Percentiles rank a stretch among this genome's conserved stretches.
Evolutionary conservation across 2,113 vertebrate species (phyloP).

Genomic region (Mellivora capensis): DNA sequence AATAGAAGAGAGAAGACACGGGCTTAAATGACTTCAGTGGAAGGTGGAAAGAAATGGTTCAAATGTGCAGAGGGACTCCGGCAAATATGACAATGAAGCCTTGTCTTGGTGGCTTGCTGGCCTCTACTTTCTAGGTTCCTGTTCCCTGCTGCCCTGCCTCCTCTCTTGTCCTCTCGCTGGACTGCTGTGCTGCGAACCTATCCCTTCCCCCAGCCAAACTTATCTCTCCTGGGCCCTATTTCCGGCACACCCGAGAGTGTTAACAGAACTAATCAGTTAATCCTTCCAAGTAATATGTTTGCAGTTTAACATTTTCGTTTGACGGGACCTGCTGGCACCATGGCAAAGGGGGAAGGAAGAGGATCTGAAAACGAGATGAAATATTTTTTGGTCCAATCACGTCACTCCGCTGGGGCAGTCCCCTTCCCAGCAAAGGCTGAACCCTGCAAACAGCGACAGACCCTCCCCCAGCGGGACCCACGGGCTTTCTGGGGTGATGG

Average conservation of each 20-base stretch:
- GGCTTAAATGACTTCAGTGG: not conserved
- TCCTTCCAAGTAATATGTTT: not conserved
- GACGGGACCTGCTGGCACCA: not conserved
- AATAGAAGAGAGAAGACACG: not conserved
- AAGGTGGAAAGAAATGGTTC: not conserved
- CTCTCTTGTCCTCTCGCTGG: fast-evolving
- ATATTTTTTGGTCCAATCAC: not conserved
- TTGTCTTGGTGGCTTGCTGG: fast-evolving
- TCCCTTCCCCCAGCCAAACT: not conserved
- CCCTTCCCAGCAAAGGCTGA: not conserved
- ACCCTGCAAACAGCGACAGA: fast-evolving
- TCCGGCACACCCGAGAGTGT: not conserved
- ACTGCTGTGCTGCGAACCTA: too few species aligned
- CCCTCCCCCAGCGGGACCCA: fast-evolving
- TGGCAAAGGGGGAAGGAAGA: not conserved
- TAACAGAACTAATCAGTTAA: too few species aligned
- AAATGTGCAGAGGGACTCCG: fast-evolving
- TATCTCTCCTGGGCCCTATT: not conserved
- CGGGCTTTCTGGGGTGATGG: not conserved
- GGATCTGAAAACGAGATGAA: not conserved
- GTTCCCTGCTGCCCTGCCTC: not conserved
- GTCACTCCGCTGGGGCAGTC: fast-evolving
- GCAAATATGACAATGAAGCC: not conserved
- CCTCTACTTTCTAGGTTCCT: too few species aligned
- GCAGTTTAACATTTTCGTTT: not conserved